A percentile compares a stretch with the other conserved stretches of the same genome.
Evolutionary conservation across 2,113 vertebrate genomes (phyloP).

Genomic region (Oryzias woworae): DNA sequence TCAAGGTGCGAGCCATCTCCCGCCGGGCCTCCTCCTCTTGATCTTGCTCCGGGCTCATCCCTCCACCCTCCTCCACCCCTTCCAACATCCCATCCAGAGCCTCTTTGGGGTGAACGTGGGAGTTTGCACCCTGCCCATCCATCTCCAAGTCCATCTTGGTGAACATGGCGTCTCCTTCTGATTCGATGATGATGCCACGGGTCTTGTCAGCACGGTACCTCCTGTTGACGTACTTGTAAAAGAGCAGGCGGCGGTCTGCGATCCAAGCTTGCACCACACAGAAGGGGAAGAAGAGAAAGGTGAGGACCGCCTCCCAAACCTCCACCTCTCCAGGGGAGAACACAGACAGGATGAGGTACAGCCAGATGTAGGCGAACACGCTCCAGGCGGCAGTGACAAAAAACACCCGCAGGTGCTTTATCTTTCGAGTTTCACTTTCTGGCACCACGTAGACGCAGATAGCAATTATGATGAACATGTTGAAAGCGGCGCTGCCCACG

Average conservation of each 20-base stretch:
- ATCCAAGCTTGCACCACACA: conserved; percentile 86
- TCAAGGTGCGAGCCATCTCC: conserved; percentile 83
- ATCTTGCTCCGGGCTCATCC: conserved; percentile 59
- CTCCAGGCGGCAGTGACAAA: conserved; percentile 85
- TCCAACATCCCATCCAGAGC: conserved; percentile 78
- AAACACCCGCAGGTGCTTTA: conserved; percentile 84
- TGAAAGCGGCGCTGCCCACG: conserved; percentile 85
- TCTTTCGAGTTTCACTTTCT: conserved; percentile 80
- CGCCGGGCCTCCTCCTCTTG: conserved; percentile 79
- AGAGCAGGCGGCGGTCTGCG: conserved; percentile 82
- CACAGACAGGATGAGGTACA: conserved; percentile 84
- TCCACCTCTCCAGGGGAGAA: conserved; percentile 81
- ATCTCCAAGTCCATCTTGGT: conserved; percentile 83
- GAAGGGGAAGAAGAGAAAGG: conserved; percentile 84
- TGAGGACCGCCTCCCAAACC: conserved; percentile 84
- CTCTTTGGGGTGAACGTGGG: conserved; percentile 75
- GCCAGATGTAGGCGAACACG: conserved; percentile 86
- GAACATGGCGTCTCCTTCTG: conserved; percentile 79
- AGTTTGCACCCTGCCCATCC: conserved; percentile 79
- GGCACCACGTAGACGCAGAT: conserved; percentile 84
- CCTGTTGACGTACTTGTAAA: conserved; percentile 85
- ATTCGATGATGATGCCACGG: conserved; percentile 82
- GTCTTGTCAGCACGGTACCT: conserved; percentile 81
- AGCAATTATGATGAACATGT: conserved; percentile 88
- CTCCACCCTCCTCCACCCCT: conserved; percentile 74